These are phyloP conservation scores for Cephus sareptanus DNA, from an alignment of 2,888 invertebrate species.

Conservation along the genomic window DNA sequence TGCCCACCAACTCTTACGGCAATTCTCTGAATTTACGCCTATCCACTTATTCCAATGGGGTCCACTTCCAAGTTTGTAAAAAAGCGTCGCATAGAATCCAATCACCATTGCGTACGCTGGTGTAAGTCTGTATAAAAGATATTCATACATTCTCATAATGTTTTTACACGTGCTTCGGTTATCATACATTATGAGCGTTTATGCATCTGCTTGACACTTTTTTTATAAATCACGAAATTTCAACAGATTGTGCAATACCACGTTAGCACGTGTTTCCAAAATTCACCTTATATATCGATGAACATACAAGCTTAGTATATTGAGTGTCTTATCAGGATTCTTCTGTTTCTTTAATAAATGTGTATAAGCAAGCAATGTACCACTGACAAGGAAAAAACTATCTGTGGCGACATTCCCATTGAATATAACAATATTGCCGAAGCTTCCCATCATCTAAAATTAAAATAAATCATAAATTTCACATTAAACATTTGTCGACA, in stretches of 20 bases:
- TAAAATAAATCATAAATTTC: too few species aligned
- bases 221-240: slow-evolving; percentile 11
- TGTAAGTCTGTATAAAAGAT: slow-evolving; percentile 70
- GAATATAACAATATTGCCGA: slow-evolving; percentile 52
- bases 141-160: background rate
- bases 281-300: slow-evolving; percentile 76
- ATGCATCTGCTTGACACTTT: too few species aligned
- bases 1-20: slow-evolving; percentile 63
- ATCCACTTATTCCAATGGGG: slow-evolving; percentile 78
- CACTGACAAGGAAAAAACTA: slow-evolving; percentile 59
- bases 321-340: slow-evolving; percentile 58
- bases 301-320: slow-evolving; percentile 72
- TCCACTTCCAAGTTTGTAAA: slow-evolving; percentile 77
- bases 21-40: slow-evolving; percentile 56
- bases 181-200: too few species aligned
- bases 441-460: slow-evolving; percentile 48
- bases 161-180: background rate
- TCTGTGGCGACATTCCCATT: slow-evolving; percentile 60
- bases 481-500: too few species aligned
- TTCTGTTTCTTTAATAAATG: slow-evolving; percentile 37
- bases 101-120: slow-evolving; percentile 80
- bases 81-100: slow-evolving; percentile 78
- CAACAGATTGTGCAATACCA: slow-evolving; percentile 6
- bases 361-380: slow-evolving; percentile 53
- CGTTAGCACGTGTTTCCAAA: background rate